A percentile compares a stretch with the other conserved stretches of the same genome.
phyloP scores from a whole-genome alignment of 2,113 vertebrate species.

The Pterocles gutturalis region DNA sequence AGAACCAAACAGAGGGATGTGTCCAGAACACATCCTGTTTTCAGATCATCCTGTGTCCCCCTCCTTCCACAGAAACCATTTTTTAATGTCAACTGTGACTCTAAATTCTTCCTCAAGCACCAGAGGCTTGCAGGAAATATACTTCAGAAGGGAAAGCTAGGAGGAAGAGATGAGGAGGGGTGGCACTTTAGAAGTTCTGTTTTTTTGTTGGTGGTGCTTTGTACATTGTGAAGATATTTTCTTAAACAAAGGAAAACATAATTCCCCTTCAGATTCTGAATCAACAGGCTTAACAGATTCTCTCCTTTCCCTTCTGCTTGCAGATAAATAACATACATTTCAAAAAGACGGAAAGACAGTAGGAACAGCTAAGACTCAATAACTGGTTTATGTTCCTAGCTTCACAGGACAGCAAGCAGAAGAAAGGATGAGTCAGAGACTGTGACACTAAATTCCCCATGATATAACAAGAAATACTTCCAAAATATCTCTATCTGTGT shows the following conservation, averaged over 20 bases:
- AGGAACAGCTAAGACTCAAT: not conserved
- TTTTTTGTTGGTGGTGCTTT: not conserved
- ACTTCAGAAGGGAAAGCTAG: not conserved
- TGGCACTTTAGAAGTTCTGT: accelerated
- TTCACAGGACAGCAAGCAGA: not conserved
- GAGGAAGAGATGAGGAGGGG: not conserved
- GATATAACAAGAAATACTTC: not conserved
- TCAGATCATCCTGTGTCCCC: conserved; percentile 24
- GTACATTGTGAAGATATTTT: not conserved
- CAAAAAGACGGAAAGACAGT: not conserved
- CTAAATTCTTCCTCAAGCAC: not conserved
- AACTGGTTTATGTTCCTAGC: not conserved
- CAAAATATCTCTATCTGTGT: not conserved
- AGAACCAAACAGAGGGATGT: conserved; percentile 37
- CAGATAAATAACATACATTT: not conserved
- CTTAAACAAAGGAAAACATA: not conserved
- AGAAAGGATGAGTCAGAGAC: conserved; percentile 14
- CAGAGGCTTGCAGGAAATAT: not conserved
- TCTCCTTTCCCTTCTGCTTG: not conserved
- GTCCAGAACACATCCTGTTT: conserved; percentile 65
- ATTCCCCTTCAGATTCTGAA: not conserved
- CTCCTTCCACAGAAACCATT: not conserved
- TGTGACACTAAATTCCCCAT: not conserved
- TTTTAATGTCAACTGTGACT: not conserved
- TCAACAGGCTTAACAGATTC: not conserved